Evolutionary conservation across 2,797 vertebrate species (phyloP), one percentile per base, ranked within the genome.

Genomic region (Antennarius maculatus): DNA sequence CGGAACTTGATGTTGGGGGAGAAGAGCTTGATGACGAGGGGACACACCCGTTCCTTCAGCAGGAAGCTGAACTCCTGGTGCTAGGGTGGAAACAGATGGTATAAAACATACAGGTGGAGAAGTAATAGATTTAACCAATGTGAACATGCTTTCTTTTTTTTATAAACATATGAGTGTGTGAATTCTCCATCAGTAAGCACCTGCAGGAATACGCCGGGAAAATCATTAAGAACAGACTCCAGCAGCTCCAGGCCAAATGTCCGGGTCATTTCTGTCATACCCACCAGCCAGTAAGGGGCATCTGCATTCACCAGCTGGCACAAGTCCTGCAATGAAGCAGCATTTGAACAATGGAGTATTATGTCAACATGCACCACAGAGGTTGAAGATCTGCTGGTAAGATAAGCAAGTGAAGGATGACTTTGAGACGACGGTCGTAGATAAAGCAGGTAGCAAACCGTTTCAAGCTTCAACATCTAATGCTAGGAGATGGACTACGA

Each of bases 1-100:
- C 98, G 94, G 88, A 99, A 99, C 88, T 99, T 99, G 87, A 99
- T 99, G 93, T 99, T 99, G 84, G 98, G 98, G 34, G 98, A 99
- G 89, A 99, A 99, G 49, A 99, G 97, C 84, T 99, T 99, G 90
- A 99, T 99, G 87, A 99, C 97, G 73, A 99, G 96, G 4, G 98
- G 97, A 85, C 98, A 99, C 15, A 99, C 98, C 0, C 98, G 94
- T 85, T 99, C 98, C 90, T 99, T 99, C 77, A 99, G 91, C 59
- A 99, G 94, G 89, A 99, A 99, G 83, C 97, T 98, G 93, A 99
- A 99, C 92, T 99, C 97, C 77, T 97, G 96, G 89, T 99, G 97
- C 98, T 99, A 91, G 39, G 76, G 28, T 46, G 81, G 7, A 37
- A n/a, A 31, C 28, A 27, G 17, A 54, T 54, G 37, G 37, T 11